Evolutionary conservation across 2,113 vertebrate genomes (phyloP).

Genomic region (Vanacampus margaritifer): DNA sequence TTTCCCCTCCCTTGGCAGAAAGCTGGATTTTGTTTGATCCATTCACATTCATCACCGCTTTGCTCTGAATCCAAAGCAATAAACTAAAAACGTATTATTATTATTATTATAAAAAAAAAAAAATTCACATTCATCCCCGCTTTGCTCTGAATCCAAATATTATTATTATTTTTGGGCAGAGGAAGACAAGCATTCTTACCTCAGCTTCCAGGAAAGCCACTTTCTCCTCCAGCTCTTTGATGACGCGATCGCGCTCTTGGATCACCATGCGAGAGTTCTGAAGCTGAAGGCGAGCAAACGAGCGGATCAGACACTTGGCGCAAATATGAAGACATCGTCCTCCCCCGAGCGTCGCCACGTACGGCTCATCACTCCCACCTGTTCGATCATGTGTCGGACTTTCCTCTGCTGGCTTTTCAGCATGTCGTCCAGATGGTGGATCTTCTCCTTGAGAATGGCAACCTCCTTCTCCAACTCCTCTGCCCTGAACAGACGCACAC

Average conservation of each 20-base stretch:
- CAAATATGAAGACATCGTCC: slow-evolving; percentile 35
- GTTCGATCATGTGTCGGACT: slow-evolving; percentile 94
- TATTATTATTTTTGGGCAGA: neutral
- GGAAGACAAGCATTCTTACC: slow-evolving; percentile 61
- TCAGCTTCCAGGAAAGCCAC: slow-evolving; percentile 88
- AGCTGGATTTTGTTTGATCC: neutral
- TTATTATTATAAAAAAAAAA: no score
- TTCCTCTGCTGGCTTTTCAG: slow-evolving; percentile 93
- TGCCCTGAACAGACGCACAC: slow-evolving; percentile 66
- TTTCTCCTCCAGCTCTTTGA: slow-evolving; percentile 89
- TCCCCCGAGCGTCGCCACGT: slow-evolving; percentile 3
- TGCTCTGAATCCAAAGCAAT: slow-evolving; percentile 4
- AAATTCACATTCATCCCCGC: neutral
- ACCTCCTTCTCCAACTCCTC: slow-evolving; percentile 86
- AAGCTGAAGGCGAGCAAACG: slow-evolving; percentile 72
- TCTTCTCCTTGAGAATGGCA: slow-evolving; percentile 85
- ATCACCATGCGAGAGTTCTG: slow-evolving; percentile 91
- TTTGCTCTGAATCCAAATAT: no score
- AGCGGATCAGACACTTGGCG: slow-evolving; percentile 18
- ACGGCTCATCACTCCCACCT: slow-evolving; percentile 70
- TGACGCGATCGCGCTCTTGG: slow-evolving; percentile 82
- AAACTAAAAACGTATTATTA: neutral
- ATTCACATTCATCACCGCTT: neutral
- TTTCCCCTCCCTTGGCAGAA: neutral
- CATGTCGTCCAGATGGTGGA: slow-evolving; percentile 94